These are phyloP conservation scores for Notechis scutatus DNA, from an alignment of 2,113 vertebrate species.

Conservation along the genomic window DNA sequence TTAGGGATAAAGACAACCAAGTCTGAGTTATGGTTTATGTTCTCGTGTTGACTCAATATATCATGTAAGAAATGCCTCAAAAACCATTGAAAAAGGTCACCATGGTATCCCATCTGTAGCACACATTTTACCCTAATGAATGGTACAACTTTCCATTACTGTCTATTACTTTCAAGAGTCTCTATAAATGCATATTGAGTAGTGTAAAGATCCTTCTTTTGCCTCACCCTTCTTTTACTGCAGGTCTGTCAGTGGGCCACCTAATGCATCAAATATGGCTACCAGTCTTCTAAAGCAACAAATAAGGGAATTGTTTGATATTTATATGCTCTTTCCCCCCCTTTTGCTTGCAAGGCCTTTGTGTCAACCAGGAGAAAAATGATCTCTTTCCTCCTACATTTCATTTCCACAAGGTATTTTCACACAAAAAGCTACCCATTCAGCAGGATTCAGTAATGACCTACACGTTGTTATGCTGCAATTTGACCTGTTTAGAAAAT, in stretches of 20 bases:
- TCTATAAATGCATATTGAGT: neutral
- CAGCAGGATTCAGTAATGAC: neutral
- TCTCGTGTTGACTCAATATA: neutral
- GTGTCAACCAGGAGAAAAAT: neutral
- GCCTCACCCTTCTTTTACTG: neutral
- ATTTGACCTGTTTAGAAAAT: neutral
- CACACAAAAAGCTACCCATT: neutral
- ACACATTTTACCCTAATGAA: neutral
- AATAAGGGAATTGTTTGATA: conserved; percentile 12
- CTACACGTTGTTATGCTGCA: neutral
- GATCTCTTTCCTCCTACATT: neutral
- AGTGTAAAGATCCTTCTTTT: neutral
- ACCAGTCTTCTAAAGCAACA: neutral
- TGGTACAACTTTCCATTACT: neutral
- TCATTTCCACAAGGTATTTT: neutral
- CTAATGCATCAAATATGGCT: neutral
- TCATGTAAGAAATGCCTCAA: neutral
- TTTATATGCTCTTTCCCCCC: neutral
- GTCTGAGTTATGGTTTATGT: neutral
- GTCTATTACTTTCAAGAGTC: neutral
- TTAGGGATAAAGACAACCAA: neutral
- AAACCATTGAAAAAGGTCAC: neutral
- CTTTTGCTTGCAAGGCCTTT: neutral
- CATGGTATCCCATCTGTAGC: neutral
- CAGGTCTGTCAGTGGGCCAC: neutral